Conservation (phyloP, 2,888 invertebrate species). For the Lepidochrysops patricia region DNA sequence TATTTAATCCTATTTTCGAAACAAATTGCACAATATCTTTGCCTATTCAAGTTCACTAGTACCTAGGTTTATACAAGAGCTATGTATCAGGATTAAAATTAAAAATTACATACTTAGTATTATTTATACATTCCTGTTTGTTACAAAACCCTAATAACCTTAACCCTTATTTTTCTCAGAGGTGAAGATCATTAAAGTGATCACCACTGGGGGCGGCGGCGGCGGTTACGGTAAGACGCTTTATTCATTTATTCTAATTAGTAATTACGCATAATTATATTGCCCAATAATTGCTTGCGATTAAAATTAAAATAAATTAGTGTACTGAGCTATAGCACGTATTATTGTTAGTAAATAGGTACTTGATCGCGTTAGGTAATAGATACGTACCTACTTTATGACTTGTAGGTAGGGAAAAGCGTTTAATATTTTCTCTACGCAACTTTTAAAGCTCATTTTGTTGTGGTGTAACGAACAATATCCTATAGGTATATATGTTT, state of each 20-base stretch:
- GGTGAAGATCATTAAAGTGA: slow-evolving; percentile 57
- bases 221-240: slow-evolving; percentile 39
- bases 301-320: background rate
- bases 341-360: too few species aligned
- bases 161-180: slow-evolving; percentile 31
- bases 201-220: slow-evolving; percentile 45
- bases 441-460: too few species aligned
- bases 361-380: too few species aligned
- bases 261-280: too few species aligned
- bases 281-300: background rate
- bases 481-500: too few species aligned
- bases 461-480: too few species aligned
- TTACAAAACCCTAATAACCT: background rate
- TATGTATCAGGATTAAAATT: too few species aligned
- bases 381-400: too few species aligned
- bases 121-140: background rate
- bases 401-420: too few species aligned
- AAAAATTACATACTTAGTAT: background rate
- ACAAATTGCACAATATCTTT: background rate
- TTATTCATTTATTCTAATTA: background rate
- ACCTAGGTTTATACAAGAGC: background rate
- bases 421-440: too few species aligned
- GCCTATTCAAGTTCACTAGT: background rate
- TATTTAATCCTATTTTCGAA: background rate
- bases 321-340: too few species aligned